These are phyloP conservation scores for Phocoena sinus DNA, from an alignment of 2,113 vertebrate genomes.

Conservation along the genomic window DNA sequence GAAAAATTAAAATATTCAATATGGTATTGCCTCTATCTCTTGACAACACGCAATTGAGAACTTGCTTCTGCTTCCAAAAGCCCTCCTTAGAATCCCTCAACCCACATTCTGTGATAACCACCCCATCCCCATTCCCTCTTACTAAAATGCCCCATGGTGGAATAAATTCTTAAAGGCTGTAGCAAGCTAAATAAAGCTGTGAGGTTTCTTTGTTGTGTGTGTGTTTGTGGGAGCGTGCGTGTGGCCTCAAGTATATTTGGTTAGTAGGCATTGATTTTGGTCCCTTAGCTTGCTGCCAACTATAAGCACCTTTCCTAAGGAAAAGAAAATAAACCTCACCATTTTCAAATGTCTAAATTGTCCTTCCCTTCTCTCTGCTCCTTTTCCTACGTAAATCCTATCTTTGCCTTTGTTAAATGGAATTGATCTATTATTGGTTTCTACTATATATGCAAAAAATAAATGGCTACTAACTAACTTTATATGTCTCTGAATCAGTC, in stretches of 20 bases:
- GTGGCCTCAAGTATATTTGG: not conserved
- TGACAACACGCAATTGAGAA: not conserved
- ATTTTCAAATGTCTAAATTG: not conserved
- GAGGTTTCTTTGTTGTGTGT: not conserved
- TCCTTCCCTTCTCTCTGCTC: not conserved
- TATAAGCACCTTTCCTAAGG: not conserved
- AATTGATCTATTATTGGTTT: not conserved
- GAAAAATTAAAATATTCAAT: not conserved
- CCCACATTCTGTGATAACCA: not conserved
- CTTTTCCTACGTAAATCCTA: not conserved
- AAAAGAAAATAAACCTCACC: not conserved
- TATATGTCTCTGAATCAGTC: not conserved
- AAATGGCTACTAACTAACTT: not conserved
- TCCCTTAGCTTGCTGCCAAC: not conserved
- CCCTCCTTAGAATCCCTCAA: not conserved
- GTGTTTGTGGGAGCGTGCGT: not conserved
- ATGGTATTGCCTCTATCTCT: not conserved
- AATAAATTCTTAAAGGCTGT: not conserved
- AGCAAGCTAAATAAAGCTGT: not conserved
- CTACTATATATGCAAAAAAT: not conserved
- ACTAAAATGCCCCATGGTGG: not conserved
- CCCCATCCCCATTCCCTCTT: not conserved
- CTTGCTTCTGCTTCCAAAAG: not conserved
- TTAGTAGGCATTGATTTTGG: not conserved
- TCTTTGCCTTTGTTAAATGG: not conserved